Conservation (phyloP, 2,888 invertebrate genomes). For the Erebia aethiops region DNA sequence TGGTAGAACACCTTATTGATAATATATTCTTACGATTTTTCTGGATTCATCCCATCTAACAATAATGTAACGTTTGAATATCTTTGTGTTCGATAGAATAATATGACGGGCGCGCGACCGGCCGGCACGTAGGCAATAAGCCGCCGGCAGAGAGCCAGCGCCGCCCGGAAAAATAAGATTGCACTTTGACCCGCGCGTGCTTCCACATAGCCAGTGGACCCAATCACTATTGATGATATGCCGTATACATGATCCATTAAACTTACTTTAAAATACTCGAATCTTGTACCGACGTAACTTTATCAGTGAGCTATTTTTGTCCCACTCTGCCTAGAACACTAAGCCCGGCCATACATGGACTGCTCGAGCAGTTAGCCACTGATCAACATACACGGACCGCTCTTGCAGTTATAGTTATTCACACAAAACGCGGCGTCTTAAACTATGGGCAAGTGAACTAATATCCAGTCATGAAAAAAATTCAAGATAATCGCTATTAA, state of each 20-base stretch:
- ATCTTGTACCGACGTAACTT: background rate
- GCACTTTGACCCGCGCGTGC: constrained; percentile 66
- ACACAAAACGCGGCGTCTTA: too few relatives aligned
- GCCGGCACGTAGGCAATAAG: constrained; percentile 82
- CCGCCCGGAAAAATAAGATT: constrained; percentile 78
- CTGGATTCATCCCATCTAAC: background rate
- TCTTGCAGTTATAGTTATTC: too few relatives aligned
- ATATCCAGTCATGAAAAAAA: too few relatives aligned
- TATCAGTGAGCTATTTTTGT: background rate
- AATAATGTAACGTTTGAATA: background rate
- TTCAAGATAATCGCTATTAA: too few relatives aligned
- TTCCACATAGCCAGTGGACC: constrained; percentile 49
- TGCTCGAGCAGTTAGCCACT: too few relatives aligned
- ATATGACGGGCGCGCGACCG: constrained; percentile 76
- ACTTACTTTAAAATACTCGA: background rate
- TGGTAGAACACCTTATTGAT: too few relatives aligned
- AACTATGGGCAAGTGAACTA: too few relatives aligned
- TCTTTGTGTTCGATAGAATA: constrained; percentile 67
- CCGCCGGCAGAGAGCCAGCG: constrained; percentile 73
- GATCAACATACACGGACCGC: too few relatives aligned
- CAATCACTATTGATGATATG: constrained; percentile 23
- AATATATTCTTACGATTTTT: too few relatives aligned
- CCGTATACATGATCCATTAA: constrained; percentile 2
- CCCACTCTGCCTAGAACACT: too few relatives aligned
- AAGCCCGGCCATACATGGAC: too few relatives aligned